Percentiles rank a stretch among this genome's conserved stretches.
Evolutionary conservation across 2,888 invertebrate species (phyloP).

Genomic region (Eristalis intricaria): DNA sequence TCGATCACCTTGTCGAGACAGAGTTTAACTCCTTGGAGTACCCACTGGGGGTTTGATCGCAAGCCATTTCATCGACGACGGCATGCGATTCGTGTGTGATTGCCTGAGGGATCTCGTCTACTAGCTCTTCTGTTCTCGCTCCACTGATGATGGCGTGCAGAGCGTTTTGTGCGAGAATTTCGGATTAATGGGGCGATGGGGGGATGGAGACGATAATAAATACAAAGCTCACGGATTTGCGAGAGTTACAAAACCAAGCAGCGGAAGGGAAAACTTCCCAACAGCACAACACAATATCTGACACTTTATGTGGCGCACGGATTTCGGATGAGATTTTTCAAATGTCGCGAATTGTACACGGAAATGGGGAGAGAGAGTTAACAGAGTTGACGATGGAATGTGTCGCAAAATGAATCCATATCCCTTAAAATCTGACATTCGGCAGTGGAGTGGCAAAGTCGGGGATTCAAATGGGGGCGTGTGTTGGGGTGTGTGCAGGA

Average conservation of each 20-base stretch:
- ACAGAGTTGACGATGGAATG: background rate
- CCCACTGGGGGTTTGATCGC: constrained; percentile 39
- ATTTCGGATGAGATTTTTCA: constrained; percentile 45
- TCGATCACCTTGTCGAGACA: constrained; percentile 12
- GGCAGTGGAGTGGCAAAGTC: background rate
- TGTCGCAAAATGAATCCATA: constrained; percentile 10
- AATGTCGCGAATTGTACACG: constrained; percentile 45
- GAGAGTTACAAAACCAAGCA: constrained; percentile 22
- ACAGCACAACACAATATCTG: constrained; percentile 38
- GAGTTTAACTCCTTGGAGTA: constrained; percentile 25
- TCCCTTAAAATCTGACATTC: constrained; percentile 34
- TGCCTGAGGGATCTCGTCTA: background rate
- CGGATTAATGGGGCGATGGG: constrained; percentile 28
- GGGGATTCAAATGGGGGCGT: constrained; percentile 46
- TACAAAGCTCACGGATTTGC: constrained; percentile 56
- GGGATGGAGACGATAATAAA: constrained; percentile 45
- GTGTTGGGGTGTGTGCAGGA: background rate
- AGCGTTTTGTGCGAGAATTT: constrained; percentile 33
- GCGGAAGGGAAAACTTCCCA: constrained; percentile 42
- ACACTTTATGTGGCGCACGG: constrained; percentile 42
- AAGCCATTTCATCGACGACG: constrained; percentile 16
- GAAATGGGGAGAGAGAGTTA: constrained; percentile 34
- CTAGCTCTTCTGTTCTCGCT: constrained; percentile 39
- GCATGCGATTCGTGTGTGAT: constrained; percentile 20
- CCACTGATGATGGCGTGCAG: constrained; percentile 54